Evolutionary conservation across 2,113 vertebrate genomes (phyloP).

Genomic region (Stegostoma tigrinum): DNA sequence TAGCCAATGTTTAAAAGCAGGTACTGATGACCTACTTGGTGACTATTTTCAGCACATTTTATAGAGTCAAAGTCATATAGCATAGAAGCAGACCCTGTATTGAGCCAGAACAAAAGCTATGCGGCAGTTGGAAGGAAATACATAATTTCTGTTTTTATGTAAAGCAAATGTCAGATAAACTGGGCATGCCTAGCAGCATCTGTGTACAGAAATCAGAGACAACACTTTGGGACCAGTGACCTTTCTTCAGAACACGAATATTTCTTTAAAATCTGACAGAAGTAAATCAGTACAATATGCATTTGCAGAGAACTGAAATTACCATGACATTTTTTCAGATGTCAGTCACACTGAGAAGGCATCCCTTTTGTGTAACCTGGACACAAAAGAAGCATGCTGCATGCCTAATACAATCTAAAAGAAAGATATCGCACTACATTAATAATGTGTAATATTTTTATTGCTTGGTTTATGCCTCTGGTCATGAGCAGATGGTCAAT

Average conservation of each 20-base stretch:
- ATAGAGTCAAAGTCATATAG: too few species aligned
- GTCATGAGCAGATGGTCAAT: conserved; percentile 43
- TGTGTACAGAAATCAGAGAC: too few species aligned
- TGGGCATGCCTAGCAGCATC: too few species aligned
- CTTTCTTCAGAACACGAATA: neutral
- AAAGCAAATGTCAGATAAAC: too few species aligned
- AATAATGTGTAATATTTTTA: conserved; percentile 25
- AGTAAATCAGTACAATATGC: neutral
- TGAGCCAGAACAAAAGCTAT: neutral
- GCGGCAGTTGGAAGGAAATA: neutral
- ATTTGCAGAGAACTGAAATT: neutral
- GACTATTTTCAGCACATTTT: neutral
- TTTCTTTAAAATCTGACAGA: neutral
- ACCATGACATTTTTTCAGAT: neutral
- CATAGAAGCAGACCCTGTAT: too few species aligned
- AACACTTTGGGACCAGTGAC: too few species aligned
- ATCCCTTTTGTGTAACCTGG: neutral
- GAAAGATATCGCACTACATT: neutral
- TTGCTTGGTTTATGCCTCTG: conserved; percentile 12
- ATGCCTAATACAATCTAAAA: neutral
- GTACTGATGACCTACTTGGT: neutral
- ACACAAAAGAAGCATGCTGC: conserved; percentile 5
- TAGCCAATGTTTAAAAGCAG: neutral
- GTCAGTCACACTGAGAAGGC: neutral
- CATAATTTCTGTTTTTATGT: too few species aligned